Percentiles rank a stretch among this genome's conserved stretches.
Conservation (phyloP, 2,888 invertebrate genomes). For the Yponomeuta evonymella region DNA sequence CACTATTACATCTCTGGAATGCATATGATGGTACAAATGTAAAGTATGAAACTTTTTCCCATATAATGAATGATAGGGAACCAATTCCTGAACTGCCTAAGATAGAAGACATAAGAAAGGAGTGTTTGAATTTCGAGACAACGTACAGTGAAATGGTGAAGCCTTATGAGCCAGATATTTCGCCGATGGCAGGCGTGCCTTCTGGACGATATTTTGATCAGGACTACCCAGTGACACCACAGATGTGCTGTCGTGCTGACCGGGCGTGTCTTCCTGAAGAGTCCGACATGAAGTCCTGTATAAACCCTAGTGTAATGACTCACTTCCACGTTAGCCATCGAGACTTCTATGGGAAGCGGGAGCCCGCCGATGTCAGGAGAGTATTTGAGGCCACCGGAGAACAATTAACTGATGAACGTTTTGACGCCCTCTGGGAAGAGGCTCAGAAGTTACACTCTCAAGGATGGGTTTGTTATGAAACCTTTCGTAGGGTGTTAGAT, state of each 20-base stretch:
- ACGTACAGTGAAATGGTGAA: constrained; percentile 63
- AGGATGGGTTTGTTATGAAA: constrained; percentile 73
- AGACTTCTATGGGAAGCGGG: constrained; percentile 55
- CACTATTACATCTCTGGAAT: constrained; percentile 58
- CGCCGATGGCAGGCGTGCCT: constrained; percentile 52
- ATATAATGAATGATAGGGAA: constrained; percentile 61
- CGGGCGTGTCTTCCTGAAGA: constrained; percentile 50
- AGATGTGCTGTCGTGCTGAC: constrained; percentile 40
- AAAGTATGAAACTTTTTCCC: constrained; percentile 67
- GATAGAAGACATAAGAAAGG: constrained; percentile 46
- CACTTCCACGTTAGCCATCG: constrained; percentile 50
- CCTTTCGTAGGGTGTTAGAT: constrained; percentile 55
- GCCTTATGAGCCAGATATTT: constrained; percentile 38
- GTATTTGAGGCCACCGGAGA: constrained; percentile 74
- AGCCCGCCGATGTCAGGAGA: constrained; percentile 46
- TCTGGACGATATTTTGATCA: constrained; percentile 61
- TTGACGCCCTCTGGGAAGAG: constrained; percentile 66
- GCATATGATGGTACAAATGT: constrained; percentile 63
- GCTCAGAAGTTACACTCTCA: constrained; percentile 66
- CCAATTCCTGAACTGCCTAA: constrained; percentile 56
- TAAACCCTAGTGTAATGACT: constrained; percentile 52
- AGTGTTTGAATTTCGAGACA: constrained; percentile 53
- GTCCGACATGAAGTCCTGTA: constrained; percentile 47
- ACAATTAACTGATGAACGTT: constrained; percentile 61
- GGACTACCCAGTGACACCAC: constrained; percentile 52